Base-by-base conservation (phyloP, 2,113 vertebrate genomes). In the Syngnathus scovelli region DNA sequence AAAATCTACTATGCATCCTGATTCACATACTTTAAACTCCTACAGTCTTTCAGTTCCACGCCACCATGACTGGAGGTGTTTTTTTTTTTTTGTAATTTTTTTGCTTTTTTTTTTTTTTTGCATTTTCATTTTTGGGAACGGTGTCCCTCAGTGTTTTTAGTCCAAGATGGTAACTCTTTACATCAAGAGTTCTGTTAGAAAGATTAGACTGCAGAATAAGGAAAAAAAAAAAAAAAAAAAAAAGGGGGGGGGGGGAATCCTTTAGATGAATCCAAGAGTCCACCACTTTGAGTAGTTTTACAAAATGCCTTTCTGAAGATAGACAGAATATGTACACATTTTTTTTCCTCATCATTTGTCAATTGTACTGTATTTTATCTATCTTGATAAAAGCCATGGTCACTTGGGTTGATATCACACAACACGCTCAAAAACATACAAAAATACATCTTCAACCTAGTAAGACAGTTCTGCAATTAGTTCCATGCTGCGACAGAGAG, bases 391-490 rank as follows among this genome's bases (percentile, higher is more conserved):
- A 87, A 94, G 85, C 84, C 72, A 84, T 87, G 81, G 83, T 94
- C 93, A 92, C 92, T 88, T 93, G 95, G 96, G 95, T 94, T 93
- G 93, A 95, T 95, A 95, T 96, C 92, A 96, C 92, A 93, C 85
- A 88, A 96, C 93, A 95, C 94, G 96, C 93, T 90, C 82, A 91
- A 85, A 93, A 95, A 98, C 95, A 96, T 98, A 99, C 94, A 99
- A 98, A 99, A 99, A 98, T 98, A 99, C 95, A 95, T 91, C 83
- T 89, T 96, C 91, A 93, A 96, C 93, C 96, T 96, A 98, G 95
- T 92, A 95, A 95, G 95, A 98, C 95, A 95, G 92, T 92, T 96
- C 93, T 94, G 92, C 92, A 90, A 89, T 90, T 91, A 90, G 93
- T 92, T 95, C 93, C 96, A 99, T 99, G 97, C 97, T 95, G 95